Base-by-base conservation (phyloP, 2,797 vertebrate species). In the Tokudaia muenninki region DNA sequence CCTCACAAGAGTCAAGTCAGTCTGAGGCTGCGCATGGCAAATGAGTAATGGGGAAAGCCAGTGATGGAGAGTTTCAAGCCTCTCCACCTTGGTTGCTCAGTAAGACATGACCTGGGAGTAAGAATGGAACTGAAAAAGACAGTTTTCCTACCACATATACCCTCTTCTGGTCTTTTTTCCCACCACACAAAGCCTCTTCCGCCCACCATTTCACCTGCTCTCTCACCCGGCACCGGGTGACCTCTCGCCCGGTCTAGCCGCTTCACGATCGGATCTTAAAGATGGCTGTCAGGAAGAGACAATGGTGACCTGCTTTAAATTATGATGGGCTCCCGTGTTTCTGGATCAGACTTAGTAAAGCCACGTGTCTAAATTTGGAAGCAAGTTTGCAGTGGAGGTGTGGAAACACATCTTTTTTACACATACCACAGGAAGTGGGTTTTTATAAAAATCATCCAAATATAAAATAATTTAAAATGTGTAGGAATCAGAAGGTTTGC, bases 401-500 rank as follows among this genome's bases (percentile, higher is more conserved):
- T 94, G 94, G 92, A 95, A 96, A 95, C 96, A 96, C 92, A 17
- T 87, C 74, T 77, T 95, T 97, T 96, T 96, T 94, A 87, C 79
- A 90, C 61, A 96, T 94, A 90, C 44, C 91, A 94, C 50, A 97
- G 97, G 82, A 95, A 96, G 94, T 88, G 83, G 13, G 11, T 65
- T 74, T 77, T 65, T 74, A 87, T 55, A 96, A 93, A 93, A 90
- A 74, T 70, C 55, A 55, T 90, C 89, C 61, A 57, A 92, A 96
- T 87, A 94, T 94, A 94, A 96, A 96, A 97, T 97, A 91, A 96
- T 97, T 94, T 91, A 92, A 97, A 97, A 95, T 91, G 94, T 95
- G 96, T 90, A 82, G 88, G 94, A 84, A 93, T 92, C 70, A 89
- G 92, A 96, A 92, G 91, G 75, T 94, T 94, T 93, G 50, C 90